These are phyloP conservation scores for Danio aesculapii DNA, from an alignment of 2,797 vertebrate genomes.

Conservation along the genomic window DNA sequence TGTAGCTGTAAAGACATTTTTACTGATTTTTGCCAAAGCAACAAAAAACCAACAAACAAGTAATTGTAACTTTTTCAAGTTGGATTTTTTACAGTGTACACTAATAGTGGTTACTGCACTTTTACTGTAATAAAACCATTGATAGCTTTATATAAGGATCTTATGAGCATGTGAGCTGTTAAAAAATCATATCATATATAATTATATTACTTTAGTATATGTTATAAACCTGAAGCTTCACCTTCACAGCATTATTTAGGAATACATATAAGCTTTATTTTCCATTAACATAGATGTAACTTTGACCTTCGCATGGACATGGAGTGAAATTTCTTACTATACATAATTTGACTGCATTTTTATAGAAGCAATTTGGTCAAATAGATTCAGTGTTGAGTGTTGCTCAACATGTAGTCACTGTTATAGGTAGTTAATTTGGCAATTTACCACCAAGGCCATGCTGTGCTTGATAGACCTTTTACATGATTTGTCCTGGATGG, in stretches of 20 bases:
- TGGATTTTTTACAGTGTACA: no score
- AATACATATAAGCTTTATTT: not conserved
- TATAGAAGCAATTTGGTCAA: not conserved
- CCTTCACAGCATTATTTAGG: not conserved
- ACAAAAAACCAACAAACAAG: no score
- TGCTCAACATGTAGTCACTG: no score
- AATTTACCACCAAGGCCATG: not conserved
- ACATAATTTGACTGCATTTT: not conserved
- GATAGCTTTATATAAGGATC: no score
- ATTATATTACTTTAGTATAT: not conserved
- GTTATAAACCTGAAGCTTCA: not conserved
- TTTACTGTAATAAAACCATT: no score
- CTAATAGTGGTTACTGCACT: no score
- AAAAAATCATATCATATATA: not conserved
- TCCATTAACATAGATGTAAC: not conserved
- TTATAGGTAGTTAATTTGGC: not conserved
- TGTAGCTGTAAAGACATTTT: no score
- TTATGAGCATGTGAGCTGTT: not conserved
- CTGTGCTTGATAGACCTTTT: not conserved
- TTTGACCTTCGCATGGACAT: not conserved
- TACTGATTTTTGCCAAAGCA: no score
- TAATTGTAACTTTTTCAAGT: no score
- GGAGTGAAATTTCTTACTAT: not conserved
- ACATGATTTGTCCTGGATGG: not conserved
- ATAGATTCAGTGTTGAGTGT: not conserved